Base-by-base conservation (phyloP, 2,797 vertebrate species). In the Danio tinwini region DNA sequence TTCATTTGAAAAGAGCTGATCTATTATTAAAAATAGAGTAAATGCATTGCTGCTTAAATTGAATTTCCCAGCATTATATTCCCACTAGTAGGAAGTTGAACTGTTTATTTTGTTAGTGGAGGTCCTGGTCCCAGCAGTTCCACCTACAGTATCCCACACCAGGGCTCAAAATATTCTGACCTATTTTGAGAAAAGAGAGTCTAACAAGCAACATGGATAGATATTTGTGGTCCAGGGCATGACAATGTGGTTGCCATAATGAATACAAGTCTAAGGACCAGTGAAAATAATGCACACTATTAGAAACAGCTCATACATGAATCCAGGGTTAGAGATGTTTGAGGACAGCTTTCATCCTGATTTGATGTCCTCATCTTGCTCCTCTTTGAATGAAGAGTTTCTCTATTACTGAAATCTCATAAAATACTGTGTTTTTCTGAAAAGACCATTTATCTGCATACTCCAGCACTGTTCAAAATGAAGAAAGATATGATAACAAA, bases 281-380 rank as follows among this genome's bases (percentile, higher is more conserved):
- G 21, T 19, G 50, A 5, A 11, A 5, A 17, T 67, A 9, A 2
- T 14, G 17, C 29, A 29, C 42, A 4, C 10, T 7, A 42, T 58
- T 19, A 12, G n/a, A 49, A 12, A 45, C 49, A n/a, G 56, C 13
- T 19, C 45, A 19, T 45, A n/a, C n/a, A n/a, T n/a, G 39, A 59
- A 17, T 16, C 29, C 6, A 19, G 29, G 44, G 52, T 47, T 71
- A 75, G 58, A 74, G 42, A 74, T 55, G 53, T 37, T 69, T 52
- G 56, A 68, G 40, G 49, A 58, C 1, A 19, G 16, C 64, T 83
- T 85, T 85, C 71, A 83, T 85, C 21, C 52, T 37, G 52, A 74
- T 75, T 81, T 74, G 73, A 19, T 50, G 47, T 75, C 74, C 44
- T 71, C 7, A 42, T 75, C 68, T 68, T 5, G 39, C n/a, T 78